phyloP scores from a whole-genome alignment of 2,113 vertebrate genomes.

The Scophthalmus maximus region DNA sequence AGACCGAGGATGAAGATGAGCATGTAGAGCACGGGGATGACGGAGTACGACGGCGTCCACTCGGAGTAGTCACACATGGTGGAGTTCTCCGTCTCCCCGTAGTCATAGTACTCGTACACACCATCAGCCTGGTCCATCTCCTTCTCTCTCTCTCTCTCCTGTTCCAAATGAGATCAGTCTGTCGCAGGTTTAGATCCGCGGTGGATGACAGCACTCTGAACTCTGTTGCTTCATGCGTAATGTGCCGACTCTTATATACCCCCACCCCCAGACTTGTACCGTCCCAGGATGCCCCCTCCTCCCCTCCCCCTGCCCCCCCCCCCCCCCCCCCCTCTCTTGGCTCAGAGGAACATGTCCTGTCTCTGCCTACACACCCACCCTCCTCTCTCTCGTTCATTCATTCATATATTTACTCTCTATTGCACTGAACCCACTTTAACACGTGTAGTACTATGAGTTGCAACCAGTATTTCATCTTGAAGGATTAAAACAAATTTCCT shows the following conservation, averaged over 20 bases:
- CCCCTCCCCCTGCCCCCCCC: conserved; percentile 9
- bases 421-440: not conserved
- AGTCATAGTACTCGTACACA: conserved; percentile 69
- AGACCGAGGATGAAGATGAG: conserved; percentile 89
- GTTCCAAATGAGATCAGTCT: no score
- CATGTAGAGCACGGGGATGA: conserved; percentile 89
- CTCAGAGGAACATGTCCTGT: conserved; percentile 25
- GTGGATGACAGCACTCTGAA: conserved; percentile 28
- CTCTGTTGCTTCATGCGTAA: conserved; percentile 56
- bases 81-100: conserved; percentile 65
- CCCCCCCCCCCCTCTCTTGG: conserved; percentile 23
- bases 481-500: no score
- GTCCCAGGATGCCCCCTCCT: conserved; percentile 49
- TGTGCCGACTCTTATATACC: conserved; percentile 72
- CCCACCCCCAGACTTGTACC: conserved; percentile 11
- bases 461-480: not conserved
- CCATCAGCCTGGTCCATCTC: conserved; percentile 51
- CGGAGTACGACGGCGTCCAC: conserved; percentile 84
- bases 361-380: conserved; percentile 34
- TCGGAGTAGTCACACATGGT: conserved; percentile 83
- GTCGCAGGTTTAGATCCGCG: conserved; percentile 27
- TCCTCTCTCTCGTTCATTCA: conserved; percentile 21
- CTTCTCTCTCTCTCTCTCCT: conserved; percentile 2
- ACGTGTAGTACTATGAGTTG: no score
- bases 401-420: conserved; percentile 1